Evolutionary conservation across 2,888 invertebrate species (phyloP).

Genomic region (Cotesia congregata): DNA sequence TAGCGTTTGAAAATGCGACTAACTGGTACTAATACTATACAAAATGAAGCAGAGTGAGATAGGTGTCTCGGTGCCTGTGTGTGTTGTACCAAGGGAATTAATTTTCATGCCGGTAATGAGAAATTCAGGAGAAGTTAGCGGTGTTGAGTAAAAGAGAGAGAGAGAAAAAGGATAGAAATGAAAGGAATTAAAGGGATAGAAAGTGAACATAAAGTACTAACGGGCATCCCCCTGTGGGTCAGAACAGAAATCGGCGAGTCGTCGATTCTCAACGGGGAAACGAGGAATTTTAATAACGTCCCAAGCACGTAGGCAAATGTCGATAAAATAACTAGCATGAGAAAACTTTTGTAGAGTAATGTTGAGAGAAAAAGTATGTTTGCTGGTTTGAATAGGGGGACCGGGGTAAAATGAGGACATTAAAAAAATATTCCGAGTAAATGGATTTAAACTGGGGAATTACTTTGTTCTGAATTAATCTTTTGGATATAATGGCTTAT

Average conservation of each 20-base stretch:
- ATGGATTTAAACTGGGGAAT: not conserved
- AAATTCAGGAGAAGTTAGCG: conserved; percentile 24
- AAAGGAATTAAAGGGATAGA: conserved; percentile 34
- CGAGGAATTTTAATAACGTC: conserved; percentile 52
- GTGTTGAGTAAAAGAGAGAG: conserved; percentile 38
- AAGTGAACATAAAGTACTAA: conserved; percentile 45
- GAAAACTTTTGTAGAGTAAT: conserved; percentile 1
- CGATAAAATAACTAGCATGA: conserved; percentile 46
- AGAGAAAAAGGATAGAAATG: conserved; percentile 34
- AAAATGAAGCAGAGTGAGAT: conserved; percentile 24
- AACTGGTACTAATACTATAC: not conserved
- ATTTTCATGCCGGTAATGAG: conserved; percentile 36
- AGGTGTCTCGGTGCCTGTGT: conserved; percentile 23
- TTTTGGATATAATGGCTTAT: no score
- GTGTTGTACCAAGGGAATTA: conserved; percentile 20
- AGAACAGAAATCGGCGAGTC: conserved; percentile 43
- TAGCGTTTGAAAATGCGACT: conserved; percentile 23
- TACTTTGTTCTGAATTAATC: not conserved
- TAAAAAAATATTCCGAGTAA: not conserved
- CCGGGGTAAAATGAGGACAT: not conserved
- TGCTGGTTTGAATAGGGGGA: not conserved
- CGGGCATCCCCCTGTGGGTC: conserved; percentile 11
- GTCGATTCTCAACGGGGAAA: conserved; percentile 47
- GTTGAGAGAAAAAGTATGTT: not conserved
- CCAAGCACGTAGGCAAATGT: conserved; percentile 51